Base-by-base conservation (phyloP, 1,140 invertebrate genomes). In the Cotesia chilonis region DNA sequence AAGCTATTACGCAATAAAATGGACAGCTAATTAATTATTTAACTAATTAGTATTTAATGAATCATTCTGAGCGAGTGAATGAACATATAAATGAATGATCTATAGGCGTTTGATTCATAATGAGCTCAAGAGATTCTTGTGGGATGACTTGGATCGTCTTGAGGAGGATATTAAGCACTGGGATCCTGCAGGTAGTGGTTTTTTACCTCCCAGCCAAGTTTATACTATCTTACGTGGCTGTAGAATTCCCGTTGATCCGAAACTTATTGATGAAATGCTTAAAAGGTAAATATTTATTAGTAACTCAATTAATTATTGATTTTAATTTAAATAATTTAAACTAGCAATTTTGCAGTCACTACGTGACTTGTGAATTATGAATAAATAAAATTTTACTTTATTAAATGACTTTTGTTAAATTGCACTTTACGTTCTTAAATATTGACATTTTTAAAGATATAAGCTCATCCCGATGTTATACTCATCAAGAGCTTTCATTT, bases 261-360 rank as follows among this genome's bases (percentile, higher is more conserved):
- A 92, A 71, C 83, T 94, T 0, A 82, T 94, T 69, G 89, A 92
- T 74, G 89, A 90, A 47, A 90, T 94, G 84, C 81, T 94, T 17
- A 85, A 91, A 80, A 90, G 91, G 92, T 93, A 83, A 85, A 87
- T 47, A 88, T 68, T 70, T 70, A 47, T 64, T 68, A 10, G 68
- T n/a, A 36, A 65, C 35, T 72, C 35, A 66, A 61, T 77, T 64
- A 54, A 70, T 64, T 59, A 55, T 14, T 67, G 20, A 72, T 69
- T 61, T 20, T 2, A 28, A 28, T 28, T 28, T 28, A 3, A 28
- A 28, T 28, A 28, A 28, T 28, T 2, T 28, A 2, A 28, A 28
- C 28, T 28, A 28, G 28, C 28, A 28, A 28, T 1, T 1, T 28
- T 28, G 28, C 28, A 28, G 28, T 28, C 28, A 28, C 28, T 28